These are phyloP conservation scores for Myotis brandtii DNA, from an alignment of 2,113 vertebrate species.

Conservation along the genomic window DNA sequence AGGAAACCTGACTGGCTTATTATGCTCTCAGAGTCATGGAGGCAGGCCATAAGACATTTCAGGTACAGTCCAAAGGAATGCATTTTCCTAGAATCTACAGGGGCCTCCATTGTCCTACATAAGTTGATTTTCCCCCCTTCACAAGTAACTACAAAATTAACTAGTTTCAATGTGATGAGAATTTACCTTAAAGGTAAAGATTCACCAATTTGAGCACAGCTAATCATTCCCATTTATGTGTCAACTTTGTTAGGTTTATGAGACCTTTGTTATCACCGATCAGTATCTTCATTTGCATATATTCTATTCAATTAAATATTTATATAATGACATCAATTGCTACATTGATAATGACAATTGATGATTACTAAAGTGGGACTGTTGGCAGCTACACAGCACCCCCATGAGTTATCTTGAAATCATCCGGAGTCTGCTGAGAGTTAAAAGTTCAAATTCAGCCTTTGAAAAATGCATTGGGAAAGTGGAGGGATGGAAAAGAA, in stretches of 20 bases:
- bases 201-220: background rate
- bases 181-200: background rate
- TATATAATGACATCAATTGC: background rate
- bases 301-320: constrained; percentile 18
- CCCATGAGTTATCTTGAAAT: background rate
- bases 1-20: background rate
- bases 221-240: background rate
- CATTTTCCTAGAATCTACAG: background rate
- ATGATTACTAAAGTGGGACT: background rate
- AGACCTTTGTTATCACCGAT: background rate
- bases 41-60: background rate
- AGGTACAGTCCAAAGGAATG: background rate
- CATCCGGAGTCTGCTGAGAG: background rate
- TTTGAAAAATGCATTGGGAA: background rate
- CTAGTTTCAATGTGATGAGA: background rate
- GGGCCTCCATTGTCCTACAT: background rate
- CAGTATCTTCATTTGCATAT: background rate
- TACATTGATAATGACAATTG: background rate
- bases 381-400: background rate
- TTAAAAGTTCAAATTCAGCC: background rate
- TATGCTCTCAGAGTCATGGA: background rate
- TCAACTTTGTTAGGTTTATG: background rate
- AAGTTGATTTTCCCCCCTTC: background rate
- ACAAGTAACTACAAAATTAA: background rate
- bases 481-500: background rate